Evolutionary conservation across 1,140 invertebrate species (phyloP).

Genomic region (Antheraea pernyi): DNA sequence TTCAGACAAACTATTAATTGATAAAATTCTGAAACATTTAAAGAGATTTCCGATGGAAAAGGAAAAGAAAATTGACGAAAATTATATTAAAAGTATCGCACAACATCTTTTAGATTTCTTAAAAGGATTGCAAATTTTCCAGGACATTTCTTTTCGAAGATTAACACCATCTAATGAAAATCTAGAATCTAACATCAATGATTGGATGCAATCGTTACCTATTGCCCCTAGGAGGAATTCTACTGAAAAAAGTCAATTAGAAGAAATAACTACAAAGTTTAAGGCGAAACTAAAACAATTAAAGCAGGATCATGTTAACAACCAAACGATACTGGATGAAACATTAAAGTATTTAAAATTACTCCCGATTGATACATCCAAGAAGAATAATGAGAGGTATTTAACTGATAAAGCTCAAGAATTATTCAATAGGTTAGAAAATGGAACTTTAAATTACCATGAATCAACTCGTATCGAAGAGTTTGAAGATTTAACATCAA

Average conservation of each 20-base stretch:
- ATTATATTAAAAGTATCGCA: constrained; percentile 2
- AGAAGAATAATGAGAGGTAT: not conserved
- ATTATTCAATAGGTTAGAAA: not conserved
- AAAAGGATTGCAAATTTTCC: constrained; percentile 13
- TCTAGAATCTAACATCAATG: constrained; percentile 5
- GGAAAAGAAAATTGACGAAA: not conserved
- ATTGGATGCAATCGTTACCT: constrained; percentile 6
- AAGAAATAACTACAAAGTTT: constrained; percentile 3
- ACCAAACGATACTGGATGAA: not conserved
- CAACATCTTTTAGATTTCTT: constrained; percentile 8
- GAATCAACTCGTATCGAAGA: not conserved
- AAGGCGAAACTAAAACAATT: constrained; percentile 4
- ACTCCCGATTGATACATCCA: not conserved
- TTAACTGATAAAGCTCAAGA: constrained; percentile 16
- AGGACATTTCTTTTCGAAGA: constrained; percentile 4
- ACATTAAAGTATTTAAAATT: not conserved
- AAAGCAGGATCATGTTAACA: constrained; percentile 4
- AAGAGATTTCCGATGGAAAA: constrained; percentile 13
- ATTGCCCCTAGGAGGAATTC: not conserved
- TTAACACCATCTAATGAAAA: not conserved
- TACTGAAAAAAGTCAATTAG: not conserved
- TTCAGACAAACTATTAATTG: not conserved
- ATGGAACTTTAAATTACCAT: not conserved
- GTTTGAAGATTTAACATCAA: not conserved
- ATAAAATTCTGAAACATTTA: constrained; percentile 12